Percentiles rank a stretch among this genome's conserved stretches.
Conservation (phyloP, 30 jellyfish, hydroid and myxozoan species). For the Mastigias papua region DNA sequence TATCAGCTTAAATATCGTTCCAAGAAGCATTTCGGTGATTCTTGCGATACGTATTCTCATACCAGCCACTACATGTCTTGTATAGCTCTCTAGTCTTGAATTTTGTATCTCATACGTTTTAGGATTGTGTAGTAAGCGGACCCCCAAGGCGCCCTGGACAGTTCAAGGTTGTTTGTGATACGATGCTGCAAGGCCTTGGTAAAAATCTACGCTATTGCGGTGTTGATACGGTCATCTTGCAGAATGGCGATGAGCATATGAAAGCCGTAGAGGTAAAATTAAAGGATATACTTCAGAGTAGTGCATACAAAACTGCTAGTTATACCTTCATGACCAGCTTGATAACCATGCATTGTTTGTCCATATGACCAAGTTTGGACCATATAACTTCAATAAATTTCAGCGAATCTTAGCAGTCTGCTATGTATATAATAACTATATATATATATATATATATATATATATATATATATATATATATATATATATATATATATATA, state of each 20-base stretch:
- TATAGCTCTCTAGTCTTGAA: neutral
- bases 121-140: slow-evolving; percentile 68
- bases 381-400: too few relatives aligned
- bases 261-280: slow-evolving; percentile 77
- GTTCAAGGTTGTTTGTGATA: slow-evolving; percentile 88
- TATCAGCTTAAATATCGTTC: too few relatives aligned
- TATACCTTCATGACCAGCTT: too few relatives aligned
- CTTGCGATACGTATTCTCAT: neutral
- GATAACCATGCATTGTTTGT: too few relatives aligned
- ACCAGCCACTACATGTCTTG: neutral
- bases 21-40: too few relatives aligned
- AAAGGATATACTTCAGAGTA: neutral
- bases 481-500: neutral
- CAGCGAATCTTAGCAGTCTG: too few relatives aligned
- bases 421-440: too few relatives aligned
- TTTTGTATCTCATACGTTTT: neutral
- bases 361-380: too few relatives aligned
- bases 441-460: too few relatives aligned
- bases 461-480: too few relatives aligned
- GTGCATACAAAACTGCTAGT: neutral
- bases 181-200: slow-evolving; percentile 98
- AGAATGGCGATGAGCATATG: slow-evolving; percentile 69
- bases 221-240: slow-evolving; percentile 72
- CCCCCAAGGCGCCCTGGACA: slow-evolving; percentile 86
- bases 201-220: slow-evolving; percentile 82